These are phyloP conservation scores for Zaprionus ghesquierei DNA, from an alignment of 1,140 invertebrate genomes.

Conservation along the genomic window DNA sequence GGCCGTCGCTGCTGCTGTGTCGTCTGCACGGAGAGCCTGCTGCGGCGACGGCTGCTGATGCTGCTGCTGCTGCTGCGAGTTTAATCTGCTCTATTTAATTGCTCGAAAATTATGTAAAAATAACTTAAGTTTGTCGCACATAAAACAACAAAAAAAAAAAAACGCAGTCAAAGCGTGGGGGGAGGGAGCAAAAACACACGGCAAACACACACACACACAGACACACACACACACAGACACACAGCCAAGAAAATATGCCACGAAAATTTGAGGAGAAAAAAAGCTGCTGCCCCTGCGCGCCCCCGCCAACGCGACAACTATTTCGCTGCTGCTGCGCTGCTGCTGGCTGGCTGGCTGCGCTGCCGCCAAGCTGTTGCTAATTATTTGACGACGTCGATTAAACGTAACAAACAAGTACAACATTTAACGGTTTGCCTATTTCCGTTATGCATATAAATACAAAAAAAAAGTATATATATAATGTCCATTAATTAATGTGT, in stretches of 20 bases:
- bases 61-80: background rate
- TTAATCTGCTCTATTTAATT: background rate
- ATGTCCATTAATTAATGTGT: background rate
- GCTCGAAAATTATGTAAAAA: background rate
- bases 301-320: background rate
- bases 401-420: constrained; percentile 22
- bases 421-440: constrained; percentile 26
- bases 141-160: constrained; percentile 8
- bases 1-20: no score
- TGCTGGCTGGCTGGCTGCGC: background rate
- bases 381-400: constrained; percentile 24
- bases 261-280: constrained; percentile 48
- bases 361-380: constrained; percentile 15
- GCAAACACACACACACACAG: constrained; percentile 19
- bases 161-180: background rate
- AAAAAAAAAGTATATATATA: background rate
- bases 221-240: constrained; percentile 18
- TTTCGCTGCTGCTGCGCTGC: background rate
- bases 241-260: constrained; percentile 61
- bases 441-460: constrained; percentile 1
- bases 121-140: background rate
- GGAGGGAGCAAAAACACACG: background rate
- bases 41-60: no score
- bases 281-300: background rate
- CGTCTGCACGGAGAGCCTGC: no score